Percentiles rank a stretch among this genome's conserved stretches.
Conservation (phyloP, 2,797 vertebrate species). For the Pseudomugil tenellus region DNA sequence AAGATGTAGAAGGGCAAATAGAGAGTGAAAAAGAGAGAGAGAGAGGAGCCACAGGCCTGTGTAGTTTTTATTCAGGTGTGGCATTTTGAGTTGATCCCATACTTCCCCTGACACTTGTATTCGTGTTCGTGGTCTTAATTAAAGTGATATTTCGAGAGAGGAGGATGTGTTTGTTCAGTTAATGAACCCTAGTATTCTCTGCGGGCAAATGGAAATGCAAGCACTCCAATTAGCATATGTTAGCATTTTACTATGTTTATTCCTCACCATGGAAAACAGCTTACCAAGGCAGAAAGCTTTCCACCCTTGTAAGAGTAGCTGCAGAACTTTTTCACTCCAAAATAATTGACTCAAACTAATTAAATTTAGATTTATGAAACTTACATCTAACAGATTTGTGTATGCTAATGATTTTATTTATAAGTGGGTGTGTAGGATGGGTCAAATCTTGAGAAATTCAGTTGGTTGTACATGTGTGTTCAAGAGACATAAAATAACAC, state of each 20-base stretch:
- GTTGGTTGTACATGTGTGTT: background rate
- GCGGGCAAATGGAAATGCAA: conserved; percentile 80
- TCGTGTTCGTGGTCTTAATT: conserved; percentile 79
- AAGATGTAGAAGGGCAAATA: conserved; percentile 77
- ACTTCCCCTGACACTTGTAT: conserved; percentile 51
- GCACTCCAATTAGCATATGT: conserved; percentile 83
- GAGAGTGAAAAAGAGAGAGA: conserved; percentile 30
- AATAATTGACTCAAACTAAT: conserved; percentile 68
- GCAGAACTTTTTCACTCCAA: conserved; percentile 66
- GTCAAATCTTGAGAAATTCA: background rate
- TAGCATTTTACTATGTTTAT: conserved; percentile 82
- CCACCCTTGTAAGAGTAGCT: conserved; percentile 41
- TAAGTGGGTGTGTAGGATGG: background rate
- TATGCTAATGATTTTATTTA: background rate
- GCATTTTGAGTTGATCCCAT: conserved; percentile 71
- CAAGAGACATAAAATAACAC: conserved; percentile 7
- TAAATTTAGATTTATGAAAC: conserved; percentile 53
- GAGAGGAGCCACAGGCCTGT: conserved; percentile 56
- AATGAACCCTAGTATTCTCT: conserved; percentile 81
- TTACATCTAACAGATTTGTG: conserved; percentile 39
- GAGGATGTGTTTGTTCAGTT: conserved; percentile 83
- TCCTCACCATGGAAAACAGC: conserved; percentile 72
- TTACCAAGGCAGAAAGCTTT: conserved; percentile 72
- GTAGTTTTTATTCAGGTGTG: conserved; percentile 79
- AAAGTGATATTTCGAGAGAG: conserved; percentile 83